Conservation (phyloP, 2,797 vertebrate genomes). For the Halcyon leucocephala region DNA sequence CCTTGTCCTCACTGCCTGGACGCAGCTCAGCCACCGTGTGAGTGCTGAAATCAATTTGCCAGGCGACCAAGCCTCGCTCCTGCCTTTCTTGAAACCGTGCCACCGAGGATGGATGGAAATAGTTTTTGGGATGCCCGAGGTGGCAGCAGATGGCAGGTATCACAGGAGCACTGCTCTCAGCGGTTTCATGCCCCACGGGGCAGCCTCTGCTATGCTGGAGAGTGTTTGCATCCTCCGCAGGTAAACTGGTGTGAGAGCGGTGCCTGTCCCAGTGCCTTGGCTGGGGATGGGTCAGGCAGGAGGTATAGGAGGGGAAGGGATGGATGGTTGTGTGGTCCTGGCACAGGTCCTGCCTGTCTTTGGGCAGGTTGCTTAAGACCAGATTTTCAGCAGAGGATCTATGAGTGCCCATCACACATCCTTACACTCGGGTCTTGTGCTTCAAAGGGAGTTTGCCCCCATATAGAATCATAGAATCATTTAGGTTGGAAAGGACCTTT, state of each 20-base stretch:
- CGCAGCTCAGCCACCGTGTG: fast-evolving
- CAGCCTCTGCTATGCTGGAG: neutral
- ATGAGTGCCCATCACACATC: fast-evolving
- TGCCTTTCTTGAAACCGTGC: neutral
- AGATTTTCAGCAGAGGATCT: neutral
- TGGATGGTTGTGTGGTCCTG: neutral
- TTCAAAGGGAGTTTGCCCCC: neutral
- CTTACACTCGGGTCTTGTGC: neutral
- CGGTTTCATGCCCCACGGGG: neutral
- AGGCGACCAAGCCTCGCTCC: fast-evolving
- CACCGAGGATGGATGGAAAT: neutral
- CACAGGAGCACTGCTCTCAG: neutral
- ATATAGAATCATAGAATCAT: neutral
- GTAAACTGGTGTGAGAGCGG: neutral
- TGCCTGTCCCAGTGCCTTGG: neutral
- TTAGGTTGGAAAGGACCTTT: neutral
- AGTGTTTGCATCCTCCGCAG: neutral
- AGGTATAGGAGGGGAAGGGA: neutral
- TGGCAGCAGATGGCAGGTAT: neutral
- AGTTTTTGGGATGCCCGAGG: neutral
- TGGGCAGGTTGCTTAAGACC: neutral
- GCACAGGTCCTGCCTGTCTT: neutral
- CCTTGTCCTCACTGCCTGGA: neutral
- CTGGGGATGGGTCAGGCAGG: neutral
- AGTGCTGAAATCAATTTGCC: fast-evolving